These are phyloP conservation scores for Micromesistius poutassou DNA, from an alignment of 2,797 vertebrate genomes.

Conservation along the genomic window DNA sequence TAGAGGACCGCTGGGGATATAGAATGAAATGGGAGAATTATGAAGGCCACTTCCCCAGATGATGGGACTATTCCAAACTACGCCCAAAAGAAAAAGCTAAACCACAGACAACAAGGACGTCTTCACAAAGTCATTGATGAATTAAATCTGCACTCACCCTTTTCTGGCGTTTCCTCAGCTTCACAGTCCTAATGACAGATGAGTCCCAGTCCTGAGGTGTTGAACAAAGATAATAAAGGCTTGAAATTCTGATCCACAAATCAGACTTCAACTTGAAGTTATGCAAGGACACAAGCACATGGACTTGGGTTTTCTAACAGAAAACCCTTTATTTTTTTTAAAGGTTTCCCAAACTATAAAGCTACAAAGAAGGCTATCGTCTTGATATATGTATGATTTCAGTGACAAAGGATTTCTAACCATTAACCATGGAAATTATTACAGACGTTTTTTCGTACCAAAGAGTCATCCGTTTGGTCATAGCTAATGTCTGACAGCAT, in stretches of 20 bases:
- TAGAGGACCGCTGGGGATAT: constrained; percentile 80
- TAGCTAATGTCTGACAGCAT: constrained; percentile 94
- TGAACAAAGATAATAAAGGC: background rate
- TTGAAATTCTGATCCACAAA: background rate
- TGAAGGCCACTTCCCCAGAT: background rate
- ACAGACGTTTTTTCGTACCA: constrained; percentile 69
- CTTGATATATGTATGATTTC: background rate
- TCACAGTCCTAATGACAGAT: constrained; percentile 79
- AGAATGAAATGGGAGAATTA: constrained; percentile 22
- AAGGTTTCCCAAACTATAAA: background rate
- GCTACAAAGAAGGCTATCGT: background rate
- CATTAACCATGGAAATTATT: background rate
- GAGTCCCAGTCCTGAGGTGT: constrained; percentile 86
- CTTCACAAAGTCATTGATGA: background rate
- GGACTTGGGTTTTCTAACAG: background rate
- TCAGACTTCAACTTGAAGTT: background rate
- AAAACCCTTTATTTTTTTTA: background rate
- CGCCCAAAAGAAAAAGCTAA: background rate
- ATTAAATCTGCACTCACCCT: constrained; percentile 69
- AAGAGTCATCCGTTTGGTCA: constrained; percentile 90
- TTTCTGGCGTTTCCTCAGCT: constrained; percentile 86
- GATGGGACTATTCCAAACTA: constrained; percentile 6
- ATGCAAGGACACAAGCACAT: background rate
- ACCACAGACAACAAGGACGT: background rate
- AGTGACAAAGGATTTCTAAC: background rate